Evolutionary conservation across 2,888 invertebrate species (phyloP).

Genomic region (Zaprionus bogoriensis): DNA sequence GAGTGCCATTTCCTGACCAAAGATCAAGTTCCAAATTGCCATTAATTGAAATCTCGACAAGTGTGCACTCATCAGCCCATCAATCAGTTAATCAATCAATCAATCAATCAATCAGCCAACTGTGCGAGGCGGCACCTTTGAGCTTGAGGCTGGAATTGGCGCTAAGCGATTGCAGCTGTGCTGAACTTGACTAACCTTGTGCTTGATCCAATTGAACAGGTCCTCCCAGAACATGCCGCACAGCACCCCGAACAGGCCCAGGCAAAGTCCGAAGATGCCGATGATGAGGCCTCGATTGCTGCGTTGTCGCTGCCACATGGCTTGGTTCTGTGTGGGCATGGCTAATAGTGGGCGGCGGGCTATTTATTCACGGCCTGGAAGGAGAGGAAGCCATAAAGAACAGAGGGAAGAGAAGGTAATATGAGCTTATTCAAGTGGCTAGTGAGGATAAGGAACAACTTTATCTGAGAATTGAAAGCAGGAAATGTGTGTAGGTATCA

Average conservation of each 20-base stretch:
- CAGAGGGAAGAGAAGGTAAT: no score
- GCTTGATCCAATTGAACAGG: constrained; percentile 80
- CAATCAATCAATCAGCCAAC: constrained; percentile 41
- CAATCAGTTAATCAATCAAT: constrained; percentile 39
- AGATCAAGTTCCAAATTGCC: constrained; percentile 50
- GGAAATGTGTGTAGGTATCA: no score
- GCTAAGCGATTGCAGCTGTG: constrained; percentile 63
- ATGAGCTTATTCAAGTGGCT: no score
- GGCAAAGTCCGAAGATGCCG: constrained; percentile 72
- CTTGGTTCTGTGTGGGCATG: constrained; percentile 76
- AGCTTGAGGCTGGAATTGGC: constrained; percentile 27
- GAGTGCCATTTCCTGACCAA: constrained; percentile 86
- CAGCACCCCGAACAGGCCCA: constrained; percentile 76
- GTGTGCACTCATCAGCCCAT: constrained; percentile 22
- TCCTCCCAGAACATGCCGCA: constrained; percentile 82
- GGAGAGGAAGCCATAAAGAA: constrained; percentile 20
- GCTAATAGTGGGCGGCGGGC: not conserved
- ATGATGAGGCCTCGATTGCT: constrained; percentile 70
- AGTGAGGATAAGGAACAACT: no score
- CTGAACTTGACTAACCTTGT: constrained; percentile 74
- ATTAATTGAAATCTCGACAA: constrained; percentile 65
- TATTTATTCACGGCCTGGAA: not conserved
- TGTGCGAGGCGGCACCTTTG: constrained; percentile 53
- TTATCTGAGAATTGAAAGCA: no score
- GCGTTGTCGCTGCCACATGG: constrained; percentile 64